A percentile compares a stretch with the other conserved stretches of the same genome.
Evolutionary conservation across 2,888 invertebrate species (phyloP).

Genomic region (Andrena hattorfiana): DNA sequence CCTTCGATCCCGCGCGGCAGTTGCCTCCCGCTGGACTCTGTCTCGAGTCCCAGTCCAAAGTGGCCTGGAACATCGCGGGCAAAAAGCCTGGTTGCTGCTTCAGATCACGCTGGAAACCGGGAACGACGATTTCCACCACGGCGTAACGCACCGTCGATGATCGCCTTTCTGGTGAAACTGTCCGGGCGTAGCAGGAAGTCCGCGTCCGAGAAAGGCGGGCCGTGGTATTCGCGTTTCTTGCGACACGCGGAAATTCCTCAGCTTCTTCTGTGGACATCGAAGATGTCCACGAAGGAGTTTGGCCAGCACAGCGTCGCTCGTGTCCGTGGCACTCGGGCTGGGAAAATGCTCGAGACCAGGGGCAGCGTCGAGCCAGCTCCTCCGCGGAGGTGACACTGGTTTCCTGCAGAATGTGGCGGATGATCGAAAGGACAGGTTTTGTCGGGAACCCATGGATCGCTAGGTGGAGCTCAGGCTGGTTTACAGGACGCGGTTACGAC

Average conservation of each 20-base stretch:
- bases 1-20: slow-evolving; percentile 31
- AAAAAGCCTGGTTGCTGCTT: slow-evolving; percentile 21
- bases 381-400: neutral
- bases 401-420: slow-evolving; percentile 41
- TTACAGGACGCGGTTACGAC: slow-evolving; percentile 62
- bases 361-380: too few relatives aligned
- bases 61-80: neutral
- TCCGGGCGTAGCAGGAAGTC: slow-evolving; percentile 45
- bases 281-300: slow-evolving; percentile 10
- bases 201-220: slow-evolving; percentile 30
- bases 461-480: slow-evolving; percentile 25
- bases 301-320: neutral
- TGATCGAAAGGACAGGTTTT: slow-evolving; percentile 45
- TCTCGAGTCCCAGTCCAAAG: neutral
- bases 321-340: neutral
- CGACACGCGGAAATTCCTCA: slow-evolving; percentile 20
- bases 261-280: slow-evolving; percentile 24
- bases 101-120: slow-evolving; percentile 34
- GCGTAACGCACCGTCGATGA: slow-evolving; percentile 44
- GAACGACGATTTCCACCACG: slow-evolving; percentile 46
- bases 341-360: neutral
- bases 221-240: slow-evolving; percentile 49
- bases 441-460: slow-evolving; percentile 58
- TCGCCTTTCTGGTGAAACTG: slow-evolving; percentile 55
- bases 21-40: slow-evolving; percentile 3